Percentiles rank a stretch among this genome's conserved stretches.
phyloP scores from a whole-genome alignment of 2,113 vertebrate genomes.

The Rhegmatorhina hoffmannsi region DNA sequence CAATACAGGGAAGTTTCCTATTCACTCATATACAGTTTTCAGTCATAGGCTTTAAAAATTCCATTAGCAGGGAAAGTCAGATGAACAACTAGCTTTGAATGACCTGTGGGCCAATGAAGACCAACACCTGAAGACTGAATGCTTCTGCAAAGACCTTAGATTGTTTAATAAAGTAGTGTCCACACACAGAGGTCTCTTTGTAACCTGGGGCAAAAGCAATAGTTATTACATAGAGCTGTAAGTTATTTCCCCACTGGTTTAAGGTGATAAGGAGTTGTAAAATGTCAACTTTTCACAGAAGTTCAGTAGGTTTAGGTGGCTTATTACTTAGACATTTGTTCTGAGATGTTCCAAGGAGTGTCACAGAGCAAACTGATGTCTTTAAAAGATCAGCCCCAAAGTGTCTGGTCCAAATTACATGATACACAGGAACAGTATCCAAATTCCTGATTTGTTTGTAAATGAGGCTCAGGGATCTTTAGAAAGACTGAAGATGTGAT shows the following conservation, averaged over 20 bases:
- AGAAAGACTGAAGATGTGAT: not conserved
- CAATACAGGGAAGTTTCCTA: not conserved
- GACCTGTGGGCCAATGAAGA: not conserved
- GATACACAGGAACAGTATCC: not conserved
- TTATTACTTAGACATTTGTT: not conserved
- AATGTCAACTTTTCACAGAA: not conserved
- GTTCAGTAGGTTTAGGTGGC: not conserved
- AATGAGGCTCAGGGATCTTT: not conserved
- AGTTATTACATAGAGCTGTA: not conserved
- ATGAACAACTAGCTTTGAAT: not conserved
- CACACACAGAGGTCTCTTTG: not conserved
- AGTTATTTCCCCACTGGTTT: not conserved
- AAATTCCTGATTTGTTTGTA: not conserved
- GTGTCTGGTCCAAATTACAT: not conserved
- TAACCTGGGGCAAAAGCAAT: not conserved
- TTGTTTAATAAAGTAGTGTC: not conserved
- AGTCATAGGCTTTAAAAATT: not conserved
- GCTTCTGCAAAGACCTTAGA: not conserved
- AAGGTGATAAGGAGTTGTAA: not conserved
- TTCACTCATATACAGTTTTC: not conserved
- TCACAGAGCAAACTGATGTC: not conserved
- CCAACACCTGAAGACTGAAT: not conserved
- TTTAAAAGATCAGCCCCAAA: not conserved
- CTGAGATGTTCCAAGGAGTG: not conserved
- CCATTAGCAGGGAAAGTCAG: not conserved